Evolutionary conservation across 2,888 invertebrate genomes (phyloP), one percentile per base, ranked within the genome.

Genomic region (Apeira syringaria): DNA sequence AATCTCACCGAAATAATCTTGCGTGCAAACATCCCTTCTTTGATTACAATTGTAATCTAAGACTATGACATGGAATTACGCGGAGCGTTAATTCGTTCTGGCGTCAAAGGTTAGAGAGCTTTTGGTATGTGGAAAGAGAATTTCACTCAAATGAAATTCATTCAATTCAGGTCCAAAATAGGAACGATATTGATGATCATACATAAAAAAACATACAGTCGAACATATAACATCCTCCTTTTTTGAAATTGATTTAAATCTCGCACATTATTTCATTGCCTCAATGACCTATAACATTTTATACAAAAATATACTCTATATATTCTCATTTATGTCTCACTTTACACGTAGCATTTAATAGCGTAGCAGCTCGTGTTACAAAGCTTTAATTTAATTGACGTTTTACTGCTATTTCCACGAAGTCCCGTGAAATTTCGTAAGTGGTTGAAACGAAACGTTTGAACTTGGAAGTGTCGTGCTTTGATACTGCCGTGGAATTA

Each of bases 21-120:
- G 53, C 28, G 44, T 25, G 49, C 47, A 53, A 56, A 56, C 47
- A 48, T 30, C 47, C 26, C 40, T 37, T 45, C 51, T 59, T 61
- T 62, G 62, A 64, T 64, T 63, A 63, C 58, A 59, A 56, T 60
- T 60, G 60, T 62, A 61, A 61, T 60, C 50, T 55, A 46, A 45
- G 56, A 55, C 57, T 56, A 57, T 58, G 57, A 48, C 53, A 40
- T 25, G 48, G 43, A 50, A 57, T 58, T 53, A 56, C 50, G 52
- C 35, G 40, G 39, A 40, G 42, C 35, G 43, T 34, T 55, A 41
- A 42, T 42, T 55, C 44, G 47, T 44, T 50, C 31, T 22, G 24
- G 11, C 41, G 44, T 43, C 46, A 45, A 37, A 30, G 28, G 34
- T n/a, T 32, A 31, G 6, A 10, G 34, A 29, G 25, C 5, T 6